Evolutionary conservation across 2,797 vertebrate species (phyloP).

Genomic region (Spheniscus humboldti): DNA sequence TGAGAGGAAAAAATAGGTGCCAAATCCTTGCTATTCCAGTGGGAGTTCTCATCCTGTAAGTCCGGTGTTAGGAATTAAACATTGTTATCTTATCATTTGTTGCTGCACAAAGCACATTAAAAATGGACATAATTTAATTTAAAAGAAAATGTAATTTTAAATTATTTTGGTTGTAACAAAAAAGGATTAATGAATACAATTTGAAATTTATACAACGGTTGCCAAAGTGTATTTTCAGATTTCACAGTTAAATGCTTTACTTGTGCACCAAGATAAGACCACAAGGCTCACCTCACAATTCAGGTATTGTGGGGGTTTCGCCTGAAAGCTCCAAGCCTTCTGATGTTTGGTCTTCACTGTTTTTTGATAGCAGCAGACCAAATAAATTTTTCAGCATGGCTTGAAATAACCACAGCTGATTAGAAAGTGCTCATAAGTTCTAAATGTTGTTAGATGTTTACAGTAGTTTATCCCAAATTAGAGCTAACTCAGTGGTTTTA

Average conservation of each 20-base stretch:
- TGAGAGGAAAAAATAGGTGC: not conserved
- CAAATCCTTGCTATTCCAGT: not conserved
- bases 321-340: not conserved
- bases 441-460: not conserved
- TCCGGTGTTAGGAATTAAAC: not conserved
- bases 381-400: not conserved
- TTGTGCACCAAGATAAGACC: not conserved
- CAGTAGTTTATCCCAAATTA: not conserved
- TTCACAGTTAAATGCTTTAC: not conserved
- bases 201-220: not conserved
- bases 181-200: not conserved
- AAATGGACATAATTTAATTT: not conserved
- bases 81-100: not conserved
- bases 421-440: not conserved
- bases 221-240: not conserved
- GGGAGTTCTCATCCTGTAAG: not conserved
- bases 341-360: not conserved
- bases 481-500: not conserved
- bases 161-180: not conserved
- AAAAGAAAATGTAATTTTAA: not conserved
- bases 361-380: not conserved
- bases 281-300: not conserved
- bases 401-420: not conserved
- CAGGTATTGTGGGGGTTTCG: not conserved
- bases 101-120: not conserved